Evolutionary conservation across 2,888 invertebrate species (phyloP).

Genomic region (Tholera decimalis): DNA sequence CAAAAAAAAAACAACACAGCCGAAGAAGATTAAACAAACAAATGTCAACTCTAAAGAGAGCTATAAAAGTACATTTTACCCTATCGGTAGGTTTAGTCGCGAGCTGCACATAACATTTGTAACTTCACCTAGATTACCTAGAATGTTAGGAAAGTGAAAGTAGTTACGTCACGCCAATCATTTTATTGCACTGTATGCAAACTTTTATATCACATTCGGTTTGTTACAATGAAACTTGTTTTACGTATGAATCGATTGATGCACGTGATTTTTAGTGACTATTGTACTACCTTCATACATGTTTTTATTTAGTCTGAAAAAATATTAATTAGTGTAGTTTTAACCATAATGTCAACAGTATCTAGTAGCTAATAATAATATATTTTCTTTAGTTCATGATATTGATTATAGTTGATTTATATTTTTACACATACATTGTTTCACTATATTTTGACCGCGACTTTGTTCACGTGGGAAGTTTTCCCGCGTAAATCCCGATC

Average conservation of each 20-base stretch:
- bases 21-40: constrained; percentile 11
- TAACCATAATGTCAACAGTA: too few species aligned
- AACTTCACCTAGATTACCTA: constrained; percentile 67
- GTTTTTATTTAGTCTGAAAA: too few species aligned
- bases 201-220: constrained; percentile 33
- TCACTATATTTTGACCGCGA: too few species aligned
- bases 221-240: constrained; percentile 37
- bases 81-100: constrained; percentile 24
- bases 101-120: constrained; percentile 55
- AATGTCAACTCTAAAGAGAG: constrained; percentile 49
- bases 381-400: too few species aligned
- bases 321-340: too few species aligned
- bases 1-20: constrained; percentile 34
- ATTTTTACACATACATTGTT: too few species aligned
- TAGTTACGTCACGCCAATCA: constrained; percentile 59
- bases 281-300: too few species aligned
- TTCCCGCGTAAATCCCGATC: too few species aligned
- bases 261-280: constrained; percentile 6
- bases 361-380: too few species aligned
- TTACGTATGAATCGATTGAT: constrained; percentile 7
- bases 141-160: constrained; percentile 73
- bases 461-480: too few species aligned
- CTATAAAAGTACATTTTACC: constrained; percentile 19
- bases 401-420: too few species aligned
- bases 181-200: constrained; percentile 53